A percentile compares a stretch with the other conserved stretches of the same genome.
Conservation (phyloP, 2,888 invertebrate species). For the Scaptomyza tumidula region DNA sequence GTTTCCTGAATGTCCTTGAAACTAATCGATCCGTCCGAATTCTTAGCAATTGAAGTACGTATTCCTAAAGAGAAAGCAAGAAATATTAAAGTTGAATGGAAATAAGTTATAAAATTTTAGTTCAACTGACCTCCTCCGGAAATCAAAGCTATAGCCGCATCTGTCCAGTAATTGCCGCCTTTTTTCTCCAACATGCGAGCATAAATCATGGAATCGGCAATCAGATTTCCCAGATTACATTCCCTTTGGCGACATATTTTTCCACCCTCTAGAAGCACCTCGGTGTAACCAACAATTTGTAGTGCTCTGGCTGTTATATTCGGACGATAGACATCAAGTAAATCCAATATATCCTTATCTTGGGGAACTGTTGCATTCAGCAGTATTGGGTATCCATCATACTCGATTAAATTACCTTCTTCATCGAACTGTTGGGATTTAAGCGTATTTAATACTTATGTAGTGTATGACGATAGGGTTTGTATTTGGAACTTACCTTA, state of each 20-base stretch:
- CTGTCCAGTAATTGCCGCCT: slow-evolving; percentile 88
- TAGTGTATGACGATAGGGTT: background rate
- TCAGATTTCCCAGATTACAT: slow-evolving; percentile 93
- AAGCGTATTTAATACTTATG: too few relatives aligned
- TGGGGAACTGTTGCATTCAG: slow-evolving; percentile 88
- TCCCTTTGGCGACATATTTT: slow-evolving; percentile 89
- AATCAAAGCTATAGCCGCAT: slow-evolving; percentile 90
- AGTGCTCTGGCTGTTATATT: slow-evolving; percentile 86
- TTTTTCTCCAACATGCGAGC: slow-evolving; percentile 83
- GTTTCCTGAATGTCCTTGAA: slow-evolving; percentile 89
- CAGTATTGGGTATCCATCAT: slow-evolving; percentile 91
- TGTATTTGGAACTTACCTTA: slow-evolving; percentile 72
- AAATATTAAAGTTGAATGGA: too few relatives aligned
- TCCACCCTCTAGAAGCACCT: slow-evolving; percentile 89
- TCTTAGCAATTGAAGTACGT: slow-evolving; percentile 88
- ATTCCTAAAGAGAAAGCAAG: slow-evolving; percentile 84
- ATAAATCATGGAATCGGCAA: slow-evolving; percentile 90
- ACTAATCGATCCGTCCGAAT: slow-evolving; percentile 87
- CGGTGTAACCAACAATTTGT: slow-evolving; percentile 88
- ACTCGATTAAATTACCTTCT: slow-evolving; percentile 88
- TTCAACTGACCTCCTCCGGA: slow-evolving; percentile 88
- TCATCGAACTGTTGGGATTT: slow-evolving; percentile 87
- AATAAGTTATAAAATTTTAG: background rate
- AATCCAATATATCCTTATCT: slow-evolving; percentile 87
- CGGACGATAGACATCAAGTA: slow-evolving; percentile 87